Base-by-base conservation (phyloP, 2,888 invertebrate species). In the Agriopis marginaria region DNA sequence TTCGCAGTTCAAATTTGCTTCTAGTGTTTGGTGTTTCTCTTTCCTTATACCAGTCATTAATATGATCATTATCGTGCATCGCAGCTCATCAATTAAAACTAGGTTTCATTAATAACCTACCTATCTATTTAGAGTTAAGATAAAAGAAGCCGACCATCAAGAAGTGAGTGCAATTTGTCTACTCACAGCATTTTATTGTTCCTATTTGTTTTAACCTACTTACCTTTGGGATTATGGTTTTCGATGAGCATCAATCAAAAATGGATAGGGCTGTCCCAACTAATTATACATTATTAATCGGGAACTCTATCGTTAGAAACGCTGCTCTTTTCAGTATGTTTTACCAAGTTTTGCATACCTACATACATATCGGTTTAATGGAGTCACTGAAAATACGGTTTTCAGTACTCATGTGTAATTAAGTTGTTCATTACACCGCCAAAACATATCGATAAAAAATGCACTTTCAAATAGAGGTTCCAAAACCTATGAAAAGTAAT, bases 131-230 rank as follows among this genome's bases (percentile, higher is more conserved):
- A 51, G 42, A 40, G 58, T 55, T 39, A 40, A 23, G 56, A 53
- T 64, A 44, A 68, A 68, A 66, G 68, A 63, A 40, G 51, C 71
- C 68, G 66, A 56, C 61, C 14, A n/a, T n/a, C 23, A 45, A 66
- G 50, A 71, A 17, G 54, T n/a, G 56, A 58, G 44, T 64, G 56
- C 53, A 71, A 68, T 71, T 71, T 71, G 62, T 68, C 71, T 54
- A 51, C 40, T 67, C 7, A 11, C 17, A 55, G 14, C 58, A 45
- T 58, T 63, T 60, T 66, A 70, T 71, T 65, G 68, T 68, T 68
- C 49, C 60, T 55, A 64, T 63, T 63, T 63, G 56, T 64, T 62
- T 53, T 67, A 68, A 54, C 71, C 64, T 62, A 67, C 71, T 64
- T 67, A 50, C 45, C 49, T 62, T 63, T 59, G 55, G 58, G 51